Evolutionary conservation across 2,888 invertebrate species (phyloP).

Genomic region (Lasius platythorax): DNA sequence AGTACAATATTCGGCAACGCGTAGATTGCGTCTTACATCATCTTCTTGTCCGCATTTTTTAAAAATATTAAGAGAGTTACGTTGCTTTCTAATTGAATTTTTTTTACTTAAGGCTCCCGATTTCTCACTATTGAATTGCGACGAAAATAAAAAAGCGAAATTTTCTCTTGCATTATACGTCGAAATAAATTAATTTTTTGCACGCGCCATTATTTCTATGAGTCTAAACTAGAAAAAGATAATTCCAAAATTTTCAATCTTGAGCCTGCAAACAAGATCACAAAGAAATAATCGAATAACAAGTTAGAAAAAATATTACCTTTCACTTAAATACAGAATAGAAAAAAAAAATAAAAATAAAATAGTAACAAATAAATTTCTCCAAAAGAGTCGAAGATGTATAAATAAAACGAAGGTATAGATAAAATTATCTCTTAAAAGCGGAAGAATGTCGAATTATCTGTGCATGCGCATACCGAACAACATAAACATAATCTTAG

Average conservation of each 20-base stretch:
- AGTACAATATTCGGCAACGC: background rate
- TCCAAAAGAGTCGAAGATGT: background rate
- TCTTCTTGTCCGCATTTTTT: background rate
- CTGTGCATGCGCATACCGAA: background rate
- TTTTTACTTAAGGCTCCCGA: background rate
- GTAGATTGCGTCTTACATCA: background rate
- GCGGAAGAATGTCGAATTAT: background rate
- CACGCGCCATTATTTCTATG: background rate
- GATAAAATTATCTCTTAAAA: background rate
- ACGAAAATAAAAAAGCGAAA: background rate
- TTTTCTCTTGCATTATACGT: background rate
- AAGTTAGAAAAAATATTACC: background rate
- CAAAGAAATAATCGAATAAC: background rate
- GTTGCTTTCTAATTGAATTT: background rate
- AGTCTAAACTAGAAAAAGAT: background rate
- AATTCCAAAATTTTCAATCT: background rate
- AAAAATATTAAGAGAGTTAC: background rate
- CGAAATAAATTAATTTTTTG: background rate
- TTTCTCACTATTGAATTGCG: background rate
- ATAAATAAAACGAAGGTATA: background rate
- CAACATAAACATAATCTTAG: slow-evolving; percentile 2
- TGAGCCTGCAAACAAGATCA: background rate
- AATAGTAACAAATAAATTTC: background rate
- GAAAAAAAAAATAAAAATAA: background rate
- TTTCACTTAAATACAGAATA: background rate